A percentile compares a stretch with the other conserved stretches of the same genome.
Conservation (phyloP, 2,888 invertebrate species). For the Gortyna flavago region DNA sequence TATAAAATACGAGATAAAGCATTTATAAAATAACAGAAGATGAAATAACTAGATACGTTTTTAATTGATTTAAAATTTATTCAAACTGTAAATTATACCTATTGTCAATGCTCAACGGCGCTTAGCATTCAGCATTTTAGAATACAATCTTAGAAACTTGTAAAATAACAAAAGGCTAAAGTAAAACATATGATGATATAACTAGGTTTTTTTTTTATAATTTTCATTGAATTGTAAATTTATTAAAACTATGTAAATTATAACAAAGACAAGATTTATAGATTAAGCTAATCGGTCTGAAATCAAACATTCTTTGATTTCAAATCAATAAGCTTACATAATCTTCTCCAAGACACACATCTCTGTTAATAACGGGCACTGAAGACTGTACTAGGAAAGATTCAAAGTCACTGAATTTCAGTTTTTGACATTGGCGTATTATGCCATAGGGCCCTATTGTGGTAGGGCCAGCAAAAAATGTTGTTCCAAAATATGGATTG, state of each 20-base stretch:
- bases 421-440: slow-evolving; percentile 69
- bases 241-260: not conserved
- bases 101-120: not conserved
- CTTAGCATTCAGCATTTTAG: too few relatives aligned
- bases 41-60: not conserved
- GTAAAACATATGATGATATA: not conserved
- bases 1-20: not conserved
- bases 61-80: not conserved
- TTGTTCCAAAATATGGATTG: slow-evolving; percentile 80
- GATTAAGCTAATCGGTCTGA: too few relatives aligned
- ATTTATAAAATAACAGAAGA: not conserved
- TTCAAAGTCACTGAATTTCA: slow-evolving; percentile 76
- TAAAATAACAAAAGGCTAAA: not conserved
- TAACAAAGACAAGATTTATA: not conserved
- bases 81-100: not conserved
- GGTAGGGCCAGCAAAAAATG: slow-evolving; percentile 80
- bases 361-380: slow-evolving; percentile 73
- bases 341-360: slow-evolving; percentile 77
- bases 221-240: not conserved
- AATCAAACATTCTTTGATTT: slow-evolving; percentile 23
- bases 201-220: too few relatives aligned
- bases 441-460: slow-evolving; percentile 76
- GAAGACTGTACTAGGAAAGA: slow-evolving; percentile 69
- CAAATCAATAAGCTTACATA: slow-evolving; percentile 65
- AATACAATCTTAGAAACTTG: not conserved